Evolutionary conservation across 2,888 invertebrate species (phyloP), one percentile per base, ranked within the genome.

Genomic region (Parasteatoda lunata): DNA sequence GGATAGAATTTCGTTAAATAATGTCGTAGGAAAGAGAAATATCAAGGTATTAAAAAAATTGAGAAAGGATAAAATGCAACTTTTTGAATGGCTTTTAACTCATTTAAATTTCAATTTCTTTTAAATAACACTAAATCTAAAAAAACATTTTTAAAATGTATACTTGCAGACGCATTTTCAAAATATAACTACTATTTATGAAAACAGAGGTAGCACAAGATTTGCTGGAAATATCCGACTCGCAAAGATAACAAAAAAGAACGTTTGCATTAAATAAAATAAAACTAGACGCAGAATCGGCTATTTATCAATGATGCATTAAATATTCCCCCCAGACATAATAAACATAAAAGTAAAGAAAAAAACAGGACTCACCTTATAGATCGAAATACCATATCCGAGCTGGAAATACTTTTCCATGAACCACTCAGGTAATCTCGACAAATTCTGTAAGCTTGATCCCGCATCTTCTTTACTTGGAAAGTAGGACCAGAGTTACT

Each of bases 371-470:
- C 93, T 92, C 90, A 97, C 97, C 96, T 97, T 92, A 97, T 96
- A 90, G 96, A 94, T 90, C 95, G 96, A 88, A 97, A 95, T 52
- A 95, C 94, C 90, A 98, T 94, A 87, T 96, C 95, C 9, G 95
- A 93, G 0, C 95, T 93, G 8, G 95, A 94, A 49, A 97, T 95
- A 51, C 94, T 95, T 92, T 96, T 97, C 98, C 98, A 98, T 5
- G 95, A 95, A 1, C 97, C 98, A 90, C 96, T 95, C 75, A 98
- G 94, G 92, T 97, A 97, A 92, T 97, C 97, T 90, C 96, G 94
- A 92, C 97, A 97, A 90, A 97, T 96, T 90, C 95, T 94, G 30
- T 95, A 95, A 0, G 97, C 97, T 88, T 96, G 94, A 89, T 96
- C 95, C 82, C 95, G 93, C 95, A 97, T 88, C 68, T 83, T 79